Conservation (phyloP, 2,113 vertebrate species). For the Cephalopholis sonnerati region DNA sequence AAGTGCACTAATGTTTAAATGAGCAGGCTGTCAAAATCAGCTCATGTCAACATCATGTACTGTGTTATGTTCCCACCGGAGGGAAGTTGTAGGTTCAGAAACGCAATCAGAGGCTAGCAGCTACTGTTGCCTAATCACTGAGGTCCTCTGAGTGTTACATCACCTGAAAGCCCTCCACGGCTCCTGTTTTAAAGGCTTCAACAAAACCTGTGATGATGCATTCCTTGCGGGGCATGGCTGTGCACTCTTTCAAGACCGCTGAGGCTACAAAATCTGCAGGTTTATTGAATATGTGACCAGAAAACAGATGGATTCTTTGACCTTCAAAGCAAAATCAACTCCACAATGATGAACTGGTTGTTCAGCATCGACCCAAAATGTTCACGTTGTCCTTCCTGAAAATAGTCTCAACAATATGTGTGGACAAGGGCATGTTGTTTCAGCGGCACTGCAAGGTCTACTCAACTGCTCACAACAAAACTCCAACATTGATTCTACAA, state of each 20-base stretch:
- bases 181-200: constrained; percentile 37
- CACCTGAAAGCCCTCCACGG: constrained; percentile 29
- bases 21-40: constrained; percentile 14
- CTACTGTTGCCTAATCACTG: background rate
- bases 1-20: constrained; percentile 20
- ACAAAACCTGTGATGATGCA: constrained; percentile 59
- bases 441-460: constrained; percentile 31
- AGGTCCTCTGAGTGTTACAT: constrained; percentile 32
- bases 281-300: constrained; percentile 76
- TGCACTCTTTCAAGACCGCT: constrained; percentile 47
- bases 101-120: background rate
- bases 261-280: constrained; percentile 60
- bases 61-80: background rate
- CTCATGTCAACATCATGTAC: background rate
- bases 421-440: constrained; percentile 49
- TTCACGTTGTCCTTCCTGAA: constrained; percentile 59
- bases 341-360: constrained; percentile 50
- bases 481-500: constrained; percentile 49
- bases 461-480: constrained; percentile 42
- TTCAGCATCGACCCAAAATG: constrained; percentile 57
- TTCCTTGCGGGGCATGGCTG: constrained; percentile 52
- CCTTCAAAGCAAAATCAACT: constrained; percentile 71
- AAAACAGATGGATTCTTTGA: constrained; percentile 76
- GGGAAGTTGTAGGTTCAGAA: constrained; percentile 13
- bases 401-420: constrained; percentile 57